A percentile compares a stretch with the other conserved stretches of the same genome.
phyloP scores from a whole-genome alignment of 2,113 vertebrate genomes.

The Gobiocypris rarus region DNA sequence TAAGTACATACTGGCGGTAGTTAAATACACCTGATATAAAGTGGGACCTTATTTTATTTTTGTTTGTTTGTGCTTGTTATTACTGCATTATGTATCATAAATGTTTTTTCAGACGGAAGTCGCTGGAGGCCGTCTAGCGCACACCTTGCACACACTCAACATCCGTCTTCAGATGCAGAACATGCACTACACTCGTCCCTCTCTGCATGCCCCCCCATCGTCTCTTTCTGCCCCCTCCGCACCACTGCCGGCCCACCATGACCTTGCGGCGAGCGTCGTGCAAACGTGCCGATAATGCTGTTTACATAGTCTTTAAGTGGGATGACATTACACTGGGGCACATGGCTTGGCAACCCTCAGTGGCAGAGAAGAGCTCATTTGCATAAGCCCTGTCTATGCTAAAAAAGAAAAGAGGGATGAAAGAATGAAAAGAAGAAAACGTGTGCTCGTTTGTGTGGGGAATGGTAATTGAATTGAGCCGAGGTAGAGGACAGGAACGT shows the following conservation, averaged over 20 bases:
- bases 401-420: constrained; percentile 71
- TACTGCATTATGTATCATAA: background rate
- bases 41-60: background rate
- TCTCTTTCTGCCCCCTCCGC: background rate
- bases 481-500: constrained; percentile 14
- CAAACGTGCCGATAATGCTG: constrained; percentile 82
- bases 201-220: background rate
- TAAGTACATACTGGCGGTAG: too few relatives aligned
- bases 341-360: constrained; percentile 73
- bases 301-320: constrained; percentile 88
- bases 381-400: constrained; percentile 82
- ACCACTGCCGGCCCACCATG: constrained; percentile 74
- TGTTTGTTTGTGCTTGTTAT: background rate
- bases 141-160: constrained; percentile 27
- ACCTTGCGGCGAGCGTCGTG: constrained; percentile 82
- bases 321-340: constrained; percentile 87
- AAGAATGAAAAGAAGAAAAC: constrained; percentile 60
- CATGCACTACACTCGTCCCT: background rate
- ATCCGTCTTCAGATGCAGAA: constrained; percentile 38
- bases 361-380: constrained; percentile 75
- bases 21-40: too few relatives aligned
- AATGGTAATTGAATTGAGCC: constrained; percentile 78
- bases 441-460: constrained; percentile 80
- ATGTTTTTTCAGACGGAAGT: background rate
- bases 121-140: background rate